Percentiles rank a stretch among this genome's conserved stretches.
phyloP scores from a whole-genome alignment of 2,113 vertebrate genomes.

The Caranx melampygus region DNA sequence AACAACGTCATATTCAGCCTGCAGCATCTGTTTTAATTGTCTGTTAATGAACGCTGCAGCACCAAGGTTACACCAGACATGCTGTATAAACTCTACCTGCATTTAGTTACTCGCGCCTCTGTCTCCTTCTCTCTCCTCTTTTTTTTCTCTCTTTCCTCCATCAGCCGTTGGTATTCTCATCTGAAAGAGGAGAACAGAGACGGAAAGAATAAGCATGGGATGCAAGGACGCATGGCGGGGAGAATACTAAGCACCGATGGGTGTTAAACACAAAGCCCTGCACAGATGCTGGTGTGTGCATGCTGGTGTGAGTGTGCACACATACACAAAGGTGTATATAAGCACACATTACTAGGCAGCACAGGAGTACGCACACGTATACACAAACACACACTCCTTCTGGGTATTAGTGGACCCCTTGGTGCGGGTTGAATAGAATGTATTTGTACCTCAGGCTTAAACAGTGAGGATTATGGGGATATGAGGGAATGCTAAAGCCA shows the following conservation, averaged over 20 bases:
- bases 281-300: constrained; percentile 24
- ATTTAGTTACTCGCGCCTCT: constrained; percentile 33
- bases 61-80: constrained; percentile 63
- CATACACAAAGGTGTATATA: constrained; percentile 55
- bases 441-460: constrained; percentile 81
- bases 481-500: constrained; percentile 80
- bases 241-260: constrained; percentile 84
- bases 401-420: constrained; percentile 73
- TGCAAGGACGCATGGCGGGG: constrained; percentile 77
- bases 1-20: constrained; percentile 31
- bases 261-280: constrained; percentile 77
- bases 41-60: constrained; percentile 27
- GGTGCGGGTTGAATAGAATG: constrained; percentile 77
- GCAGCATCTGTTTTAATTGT: constrained; percentile 47
- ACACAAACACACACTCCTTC: constrained; percentile 59
- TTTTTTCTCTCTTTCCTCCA: constrained; percentile 26
- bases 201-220: constrained; percentile 72
- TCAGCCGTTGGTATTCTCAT: constrained; percentile 67
- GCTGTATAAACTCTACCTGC: constrained; percentile 66
- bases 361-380: constrained; percentile 50
- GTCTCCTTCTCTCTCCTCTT: constrained; percentile 7
- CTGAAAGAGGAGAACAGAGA: constrained; percentile 69
- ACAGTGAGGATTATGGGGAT: constrained; percentile 79
- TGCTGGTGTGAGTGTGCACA: neutral
- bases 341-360: constrained; percentile 52